phyloP scores from a whole-genome alignment of 2,113 vertebrate genomes.

The Nipponia nippon region DNA sequence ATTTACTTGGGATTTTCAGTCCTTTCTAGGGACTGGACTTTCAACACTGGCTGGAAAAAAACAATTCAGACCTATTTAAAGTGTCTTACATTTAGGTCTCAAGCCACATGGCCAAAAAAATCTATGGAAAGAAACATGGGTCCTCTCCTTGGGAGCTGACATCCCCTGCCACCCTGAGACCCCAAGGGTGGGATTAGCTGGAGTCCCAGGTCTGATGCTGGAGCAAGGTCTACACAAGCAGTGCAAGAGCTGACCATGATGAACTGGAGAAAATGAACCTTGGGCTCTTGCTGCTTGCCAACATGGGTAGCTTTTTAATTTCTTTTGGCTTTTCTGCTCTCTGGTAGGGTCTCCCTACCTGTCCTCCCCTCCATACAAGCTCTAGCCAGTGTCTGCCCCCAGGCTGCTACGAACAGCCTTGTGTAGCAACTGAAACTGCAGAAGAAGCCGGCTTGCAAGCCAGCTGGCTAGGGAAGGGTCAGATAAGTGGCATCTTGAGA shows the following conservation, averaged over 20 bases:
- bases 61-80: background rate
- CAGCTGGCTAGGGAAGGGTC: background rate
- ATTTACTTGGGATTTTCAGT: background rate
- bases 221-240: background rate
- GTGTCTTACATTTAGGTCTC: background rate
- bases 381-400: background rate
- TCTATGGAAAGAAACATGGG: background rate
- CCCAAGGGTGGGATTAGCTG: background rate
- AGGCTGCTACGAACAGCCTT: background rate
- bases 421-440: background rate
- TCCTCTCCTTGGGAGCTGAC: background rate
- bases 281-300: background rate
- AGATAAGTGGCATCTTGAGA: background rate
- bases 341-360: background rate
- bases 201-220: background rate
- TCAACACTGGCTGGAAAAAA: background rate
- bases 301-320: background rate
- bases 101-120: background rate
- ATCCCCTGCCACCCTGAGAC: background rate
- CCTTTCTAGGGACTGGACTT: background rate
- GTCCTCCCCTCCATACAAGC: background rate
- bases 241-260: background rate
- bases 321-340: background rate
- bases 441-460: background rate
- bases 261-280: background rate